Conservation (phyloP, 2,888 invertebrate species). For the Perizoma flavofasciatum region DNA sequence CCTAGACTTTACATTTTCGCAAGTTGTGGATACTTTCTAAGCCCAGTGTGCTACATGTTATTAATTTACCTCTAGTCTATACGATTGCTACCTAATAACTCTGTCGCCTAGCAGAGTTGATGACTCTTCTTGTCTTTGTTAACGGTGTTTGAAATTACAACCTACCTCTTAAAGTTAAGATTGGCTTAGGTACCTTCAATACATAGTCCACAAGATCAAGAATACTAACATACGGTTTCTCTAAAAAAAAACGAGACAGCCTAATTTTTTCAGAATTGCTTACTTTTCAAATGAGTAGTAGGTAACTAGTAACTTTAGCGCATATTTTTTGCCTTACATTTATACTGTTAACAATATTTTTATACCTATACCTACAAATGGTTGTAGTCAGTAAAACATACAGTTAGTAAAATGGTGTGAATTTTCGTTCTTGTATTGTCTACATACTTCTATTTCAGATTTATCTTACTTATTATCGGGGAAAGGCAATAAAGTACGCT, state of each 20-base stretch:
- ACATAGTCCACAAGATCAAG: conserved; percentile 7
- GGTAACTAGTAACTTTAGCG: conserved; percentile 3
- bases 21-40: conserved; percentile 59
- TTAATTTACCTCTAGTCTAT: conserved; percentile 62
- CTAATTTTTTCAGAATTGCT: conserved; percentile 41
- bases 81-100: conserved; percentile 48
- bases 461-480: conserved; percentile 74
- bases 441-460: conserved; percentile 45
- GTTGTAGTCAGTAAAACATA: neutral
- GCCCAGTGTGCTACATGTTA: conserved; percentile 67
- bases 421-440: conserved; percentile 16
- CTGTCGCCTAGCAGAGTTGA: conserved; percentile 57
- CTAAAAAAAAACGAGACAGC: conserved; percentile 53
- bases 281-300: conserved; percentile 13
- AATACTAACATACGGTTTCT: conserved; percentile 35
- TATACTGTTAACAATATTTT: too few species aligned
- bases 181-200: conserved; percentile 35
- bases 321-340: conserved; percentile 1
- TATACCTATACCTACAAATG: too few species aligned
- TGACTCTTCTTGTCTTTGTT: conserved; percentile 66
- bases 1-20: conserved; percentile 70
- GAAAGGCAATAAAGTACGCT: conserved; percentile 90
- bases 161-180: conserved; percentile 81
- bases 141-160: conserved; percentile 77
- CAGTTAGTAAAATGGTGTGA: conserved; percentile 5